Percentiles rank a stretch among this genome's conserved stretches.
Conservation (phyloP, 2,113 vertebrate species). For the Anhinga rufa region DNA sequence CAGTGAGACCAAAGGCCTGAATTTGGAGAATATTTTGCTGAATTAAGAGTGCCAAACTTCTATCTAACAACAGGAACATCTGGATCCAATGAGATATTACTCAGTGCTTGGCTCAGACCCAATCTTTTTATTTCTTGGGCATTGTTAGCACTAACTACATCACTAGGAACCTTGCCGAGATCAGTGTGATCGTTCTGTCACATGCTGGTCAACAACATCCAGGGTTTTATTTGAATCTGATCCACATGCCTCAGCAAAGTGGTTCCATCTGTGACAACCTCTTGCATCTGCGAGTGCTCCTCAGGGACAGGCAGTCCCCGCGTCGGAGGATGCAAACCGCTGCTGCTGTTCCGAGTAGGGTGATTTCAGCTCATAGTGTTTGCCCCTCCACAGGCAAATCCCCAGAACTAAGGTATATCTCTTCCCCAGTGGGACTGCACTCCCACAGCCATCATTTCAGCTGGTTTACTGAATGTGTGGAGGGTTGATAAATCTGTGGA, state of each 20-base stretch:
- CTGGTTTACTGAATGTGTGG: neutral
- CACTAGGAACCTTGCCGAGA: conserved; percentile 53
- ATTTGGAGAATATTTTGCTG: neutral
- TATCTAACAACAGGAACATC: conserved; percentile 46
- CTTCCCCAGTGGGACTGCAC: neutral
- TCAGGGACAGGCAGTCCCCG: neutral
- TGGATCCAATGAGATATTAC: conserved; percentile 48
- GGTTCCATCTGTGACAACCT: conserved; percentile 54
- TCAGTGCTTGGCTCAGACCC: conserved; percentile 26
- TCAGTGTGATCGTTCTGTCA: conserved; percentile 39
- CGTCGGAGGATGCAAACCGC: neutral
- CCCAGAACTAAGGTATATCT: neutral
- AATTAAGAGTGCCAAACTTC: neutral
- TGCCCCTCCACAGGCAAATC: neutral
- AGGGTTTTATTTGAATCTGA: conserved; percentile 45
- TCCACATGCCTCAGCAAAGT: conserved; percentile 43
- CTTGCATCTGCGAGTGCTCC: neutral
- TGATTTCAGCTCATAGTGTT: neutral
- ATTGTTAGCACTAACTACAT: conserved; percentile 34
- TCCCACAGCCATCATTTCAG: neutral
- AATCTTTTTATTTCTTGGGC: conserved; percentile 10
- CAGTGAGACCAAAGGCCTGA: neutral
- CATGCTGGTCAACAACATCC: conserved; percentile 49
- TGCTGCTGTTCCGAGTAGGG: neutral
- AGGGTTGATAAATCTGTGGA: neutral